Conservation (phyloP, 2,888 invertebrate genomes). For the Dynastes grantii region DNA sequence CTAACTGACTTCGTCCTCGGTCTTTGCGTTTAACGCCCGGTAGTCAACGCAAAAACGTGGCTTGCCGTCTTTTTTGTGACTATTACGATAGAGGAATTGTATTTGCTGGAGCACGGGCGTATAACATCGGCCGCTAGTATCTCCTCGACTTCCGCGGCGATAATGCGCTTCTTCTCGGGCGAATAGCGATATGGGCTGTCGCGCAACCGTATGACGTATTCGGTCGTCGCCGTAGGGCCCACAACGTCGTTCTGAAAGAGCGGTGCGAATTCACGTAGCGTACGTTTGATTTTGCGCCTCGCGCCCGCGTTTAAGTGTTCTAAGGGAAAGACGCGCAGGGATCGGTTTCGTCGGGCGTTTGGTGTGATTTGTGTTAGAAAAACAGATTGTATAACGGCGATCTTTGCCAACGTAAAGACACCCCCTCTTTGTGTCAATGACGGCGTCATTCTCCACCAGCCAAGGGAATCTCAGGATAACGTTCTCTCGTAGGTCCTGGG, state of each 20-base stretch:
- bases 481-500: not conserved
- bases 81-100: constrained; percentile 55
- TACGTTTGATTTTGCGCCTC: not conserved
- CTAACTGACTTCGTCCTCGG: constrained; percentile 51
- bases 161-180: constrained; percentile 51
- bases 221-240: constrained; percentile 15
- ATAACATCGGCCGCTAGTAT: constrained; percentile 56
- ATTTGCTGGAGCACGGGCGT: constrained; percentile 54
- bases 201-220: constrained; percentile 14
- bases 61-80: constrained; percentile 56
- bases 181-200: constrained; percentile 55
- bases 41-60: constrained; percentile 57
- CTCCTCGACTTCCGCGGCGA: constrained; percentile 54
- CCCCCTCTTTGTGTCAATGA: not conserved
- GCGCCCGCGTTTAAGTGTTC: not conserved
- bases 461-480: not conserved
- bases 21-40: constrained; percentile 53
- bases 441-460: not conserved
- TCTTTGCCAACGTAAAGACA: not conserved
- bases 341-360: no score
- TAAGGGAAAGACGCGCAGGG: no score
- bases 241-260: not conserved
- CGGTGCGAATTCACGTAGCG: not conserved
- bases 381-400: not conserved
- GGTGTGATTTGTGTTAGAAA: no score